Evolutionary conservation across 2,888 invertebrate species (phyloP).

Genomic region (Petrolisthes manimaculis): DNA sequence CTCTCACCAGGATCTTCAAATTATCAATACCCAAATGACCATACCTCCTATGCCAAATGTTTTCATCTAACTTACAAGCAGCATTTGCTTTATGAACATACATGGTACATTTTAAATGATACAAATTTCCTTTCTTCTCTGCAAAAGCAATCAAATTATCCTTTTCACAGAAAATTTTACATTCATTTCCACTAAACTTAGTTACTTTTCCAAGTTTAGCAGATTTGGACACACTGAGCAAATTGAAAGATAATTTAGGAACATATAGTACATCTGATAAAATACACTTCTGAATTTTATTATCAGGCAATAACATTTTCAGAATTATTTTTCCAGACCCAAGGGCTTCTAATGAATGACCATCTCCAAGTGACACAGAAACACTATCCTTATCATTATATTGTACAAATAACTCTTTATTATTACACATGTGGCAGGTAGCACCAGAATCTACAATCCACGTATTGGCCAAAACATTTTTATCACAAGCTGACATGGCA

Average conservation of each 20-base stretch:
- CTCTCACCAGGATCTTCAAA: constrained; percentile 21
- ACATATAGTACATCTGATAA: constrained; percentile 30
- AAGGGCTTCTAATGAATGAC: constrained; percentile 32
- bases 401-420: constrained; percentile 18
- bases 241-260: constrained; percentile 30
- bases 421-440: constrained; percentile 44
- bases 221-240: constrained; percentile 27
- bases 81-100: constrained; percentile 31
- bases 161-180: constrained; percentile 18
- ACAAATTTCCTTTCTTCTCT: constrained; percentile 27
- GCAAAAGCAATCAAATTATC: constrained; percentile 24
- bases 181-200: constrained; percentile 33
- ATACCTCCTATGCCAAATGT: constrained; percentile 33
- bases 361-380: constrained; percentile 31
- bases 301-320: constrained; percentile 34
- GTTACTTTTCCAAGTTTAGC: constrained; percentile 31
- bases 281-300: constrained; percentile 33
- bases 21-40: constrained; percentile 28
- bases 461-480: background rate
- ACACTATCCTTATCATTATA: constrained; percentile 17
- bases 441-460: constrained; percentile 46
- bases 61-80: constrained; percentile 17
- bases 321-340: constrained; percentile 30
- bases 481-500: constrained; percentile 29
- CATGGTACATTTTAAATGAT: constrained; percentile 30